Evolutionary conservation across 1,140 invertebrate species (phyloP), one percentile per base, ranked within the genome.

Genomic region (Chironomus striatipennis): DNA sequence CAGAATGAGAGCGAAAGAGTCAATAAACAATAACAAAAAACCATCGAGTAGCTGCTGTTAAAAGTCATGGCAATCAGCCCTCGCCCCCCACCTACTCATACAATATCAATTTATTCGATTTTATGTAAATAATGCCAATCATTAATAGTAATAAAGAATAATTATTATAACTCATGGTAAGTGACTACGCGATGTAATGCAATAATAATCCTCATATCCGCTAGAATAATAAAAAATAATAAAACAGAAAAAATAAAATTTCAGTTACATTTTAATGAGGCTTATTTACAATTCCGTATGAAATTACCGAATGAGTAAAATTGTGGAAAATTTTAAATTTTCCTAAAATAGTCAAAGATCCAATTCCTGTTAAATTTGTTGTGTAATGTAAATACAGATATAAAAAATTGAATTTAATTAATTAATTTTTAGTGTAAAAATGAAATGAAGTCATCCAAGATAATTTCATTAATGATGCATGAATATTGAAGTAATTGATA

Each of bases 21-120:
- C 70, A 75, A 78, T 76, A 75, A 57, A n/a, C n/a, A n/a, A n/a
- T n/a, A n/a, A n/a, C n/a, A 73, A 70, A 75, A 67, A 75, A 76
- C 75, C 75, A 75, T 57, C 47, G 12, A 57, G n/a, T 15, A 15
- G 12, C 47, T 7, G 12, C 24, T 34, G 24, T 34, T 34, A 34
- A 34, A 34, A 34, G 24, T 34, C 24, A 34, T 34, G 24, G 24
- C 24, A 34, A 34, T 34, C 24, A 34, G 24, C 72, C 17, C 21
- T n/a, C 34, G 2, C 74, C 43, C 20, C 57, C 42, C 64, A 67
- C 43, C 42, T 7, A 43, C 76, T 64, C 12, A 70, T 75, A 9
- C 57, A 42, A 73, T 17, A 18, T 42, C 47, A 73, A 75, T 75
- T 42, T 64, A 12, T 73, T 43, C 8, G 73, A 20, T 76, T 80